Evolutionary conservation across 2,113 vertebrate species (phyloP), one percentile per base, ranked within the genome.

Genomic region (Probosciger aterrimus): DNA sequence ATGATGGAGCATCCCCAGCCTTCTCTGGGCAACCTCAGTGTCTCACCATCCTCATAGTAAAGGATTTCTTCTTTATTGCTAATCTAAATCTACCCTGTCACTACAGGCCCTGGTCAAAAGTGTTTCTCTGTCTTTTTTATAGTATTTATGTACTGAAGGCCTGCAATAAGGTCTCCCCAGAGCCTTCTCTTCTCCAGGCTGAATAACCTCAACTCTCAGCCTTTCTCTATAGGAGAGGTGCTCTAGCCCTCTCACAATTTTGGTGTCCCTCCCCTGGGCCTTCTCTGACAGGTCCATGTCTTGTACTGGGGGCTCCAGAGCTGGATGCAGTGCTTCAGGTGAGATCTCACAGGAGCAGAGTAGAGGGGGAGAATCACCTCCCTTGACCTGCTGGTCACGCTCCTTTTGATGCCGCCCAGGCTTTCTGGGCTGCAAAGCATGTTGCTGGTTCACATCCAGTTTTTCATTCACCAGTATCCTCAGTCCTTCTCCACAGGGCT

Each of bases 1-100:
- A 0, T 28, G 57, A 33, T 30, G 14, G 14, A 14, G 3, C 63
- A 89, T 44, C 31, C 28, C 27, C n/a, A 49, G 0, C 15, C 13
- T 89, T 76, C 20, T 49, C 71, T 80, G 28, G 37, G 33, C 37
- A 91, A 20, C 23, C 46, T 83, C 52, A 76, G 37, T 83, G 27
- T 33, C 43, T 83, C n/a, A 68, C 46, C 4, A 14, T 35, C 33
- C 14, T 73, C 35, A 57, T 14, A 15, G 22, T 43, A 70, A 75
- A 60, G 1, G 50, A 43, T 63, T 79, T 62, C 12, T 74, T 91
- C 30, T 41, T 82, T 82, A 27, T 25, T 43, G 75, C 37, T 82
- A 59, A 49, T 49, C 18, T 91, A 59, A 57, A 79, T 75, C 43
- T 73, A 41, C 24, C 11, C 77, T 62, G 25, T 80, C 13, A 33